These are phyloP conservation scores for Melanotaenia parkinsoni DNA, from an alignment of 2,797 vertebrate genomes.

Conservation along the genomic window DNA sequence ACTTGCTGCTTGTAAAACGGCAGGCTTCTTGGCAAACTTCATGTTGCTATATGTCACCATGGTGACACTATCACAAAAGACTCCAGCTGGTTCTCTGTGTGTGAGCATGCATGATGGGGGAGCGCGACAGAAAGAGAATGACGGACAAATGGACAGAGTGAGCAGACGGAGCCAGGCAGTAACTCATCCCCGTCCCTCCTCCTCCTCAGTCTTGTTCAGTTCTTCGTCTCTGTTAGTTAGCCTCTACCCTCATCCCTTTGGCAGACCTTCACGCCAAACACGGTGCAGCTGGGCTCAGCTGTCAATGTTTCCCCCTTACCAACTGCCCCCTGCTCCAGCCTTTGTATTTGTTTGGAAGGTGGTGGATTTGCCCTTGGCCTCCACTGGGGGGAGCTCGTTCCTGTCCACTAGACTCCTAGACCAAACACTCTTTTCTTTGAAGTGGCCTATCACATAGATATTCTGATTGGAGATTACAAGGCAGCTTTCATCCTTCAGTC, in stretches of 20 bases:
- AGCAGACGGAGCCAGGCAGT: conserved; percentile 63
- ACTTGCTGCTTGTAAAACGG: conserved; percentile 57
- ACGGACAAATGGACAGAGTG: conserved; percentile 63
- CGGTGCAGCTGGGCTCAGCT: conserved; percentile 81
- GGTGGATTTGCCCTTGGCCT: conserved; percentile 72
- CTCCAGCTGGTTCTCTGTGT: conserved; percentile 77
- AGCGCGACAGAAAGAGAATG: conserved; percentile 35
- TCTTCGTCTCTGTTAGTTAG: conserved; percentile 49
- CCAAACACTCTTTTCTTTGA: conserved; percentile 71
- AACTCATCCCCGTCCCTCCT: conserved; percentile 49
- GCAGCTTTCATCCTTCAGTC: conserved; percentile 66
- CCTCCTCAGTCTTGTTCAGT: conserved; percentile 41
- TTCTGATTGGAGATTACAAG: conserved; percentile 69
- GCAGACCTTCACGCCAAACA: conserved; percentile 75
- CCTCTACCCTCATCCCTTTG: conserved; percentile 55
- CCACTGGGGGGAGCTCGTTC: conserved; percentile 77
- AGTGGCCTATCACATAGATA: conserved; percentile 72
- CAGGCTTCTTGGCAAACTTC: conserved; percentile 68
- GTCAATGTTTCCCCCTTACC: conserved; percentile 68
- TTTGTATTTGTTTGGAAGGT: conserved; percentile 73
- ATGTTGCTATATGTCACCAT: conserved; percentile 77
- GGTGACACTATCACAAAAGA: conserved; percentile 79
- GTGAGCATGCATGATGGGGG: conserved; percentile 35
- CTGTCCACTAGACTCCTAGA: conserved; percentile 64
- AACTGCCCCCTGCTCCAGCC: conserved; percentile 65